Evolutionary conservation across 2,888 invertebrate species (phyloP), one percentile per base, ranked within the genome.

Genomic region (Hedya salicella): DNA sequence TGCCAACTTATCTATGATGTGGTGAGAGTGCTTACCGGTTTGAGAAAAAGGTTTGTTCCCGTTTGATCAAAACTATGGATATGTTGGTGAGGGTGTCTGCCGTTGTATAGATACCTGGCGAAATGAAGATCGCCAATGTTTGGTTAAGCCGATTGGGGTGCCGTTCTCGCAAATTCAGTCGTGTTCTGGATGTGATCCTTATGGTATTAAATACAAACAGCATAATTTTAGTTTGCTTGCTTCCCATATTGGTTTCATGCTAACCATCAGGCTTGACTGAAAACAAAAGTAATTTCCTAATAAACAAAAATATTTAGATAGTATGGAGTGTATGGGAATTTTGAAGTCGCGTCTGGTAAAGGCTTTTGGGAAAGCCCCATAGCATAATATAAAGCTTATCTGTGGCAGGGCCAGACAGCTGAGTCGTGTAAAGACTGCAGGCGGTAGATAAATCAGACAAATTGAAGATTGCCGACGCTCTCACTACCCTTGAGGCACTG

Each of bases 301-400:
- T n/a, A n/a, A n/a, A n/a, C n/a, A n/a, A n/a, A n/a, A n/a, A n/a
- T n/a, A n/a, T n/a, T n/a, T n/a, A n/a, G n/a, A n/a, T n/a, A n/a
- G n/a, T n/a, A n/a, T n/a, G n/a, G n/a, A n/a, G n/a, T n/a, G n/a
- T n/a, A n/a, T n/a, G n/a, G n/a, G n/a, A n/a, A n/a, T n/a, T n/a
- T n/a, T n/a, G n/a, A n/a, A n/a, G n/a, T n/a, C n/a, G n/a, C n/a
- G 6, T 25, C 25, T 2, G 25, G 6, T 25, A 25, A 16, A 16
- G 16, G 42, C 16, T 14, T 56, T 42, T 17, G 17, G 42, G 30
- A 56, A 9, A 25, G 81, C 78, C 77, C 73, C 76, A 73, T 76
- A 76, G 78, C 71, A 81, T 84, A 81, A 80, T 82, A 80, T 79
- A 78, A 78, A 72, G 76, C 78, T 84, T 86, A 85, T 86, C 83